Conservation (phyloP, 92 coral and sea anemone species). For the Pocillopora meandrina region DNA sequence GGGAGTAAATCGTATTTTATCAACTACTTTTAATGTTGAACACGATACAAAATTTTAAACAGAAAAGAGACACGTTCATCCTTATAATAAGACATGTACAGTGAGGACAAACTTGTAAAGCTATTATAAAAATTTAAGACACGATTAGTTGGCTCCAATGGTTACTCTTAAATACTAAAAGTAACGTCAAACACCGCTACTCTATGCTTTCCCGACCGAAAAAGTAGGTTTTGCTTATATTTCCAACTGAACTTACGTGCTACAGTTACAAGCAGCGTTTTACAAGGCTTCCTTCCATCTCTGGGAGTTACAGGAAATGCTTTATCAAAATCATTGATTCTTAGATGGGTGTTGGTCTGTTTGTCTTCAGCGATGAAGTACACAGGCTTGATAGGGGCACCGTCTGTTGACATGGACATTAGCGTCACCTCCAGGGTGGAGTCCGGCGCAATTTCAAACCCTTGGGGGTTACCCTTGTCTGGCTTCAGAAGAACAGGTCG, state of each 20-base stretch:
- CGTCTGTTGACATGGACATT: slow-evolving; percentile 98
- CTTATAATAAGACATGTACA: no score
- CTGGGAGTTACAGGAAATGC: slow-evolving; percentile 79
- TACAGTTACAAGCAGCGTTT: slow-evolving; percentile 76
- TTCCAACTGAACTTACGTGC: slow-evolving; percentile 66
- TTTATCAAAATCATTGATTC: slow-evolving; percentile 81
- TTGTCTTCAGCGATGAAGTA: slow-evolving; percentile 83
- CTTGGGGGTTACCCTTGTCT: slow-evolving; percentile 87
- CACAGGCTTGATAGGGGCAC: slow-evolving; percentile 84
- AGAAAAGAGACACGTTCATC: no score
- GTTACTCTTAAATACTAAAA: no score
- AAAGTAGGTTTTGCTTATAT: no score
- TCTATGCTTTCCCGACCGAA: no score
- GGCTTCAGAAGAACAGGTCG: slow-evolving; percentile 83
- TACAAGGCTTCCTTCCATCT: slow-evolving; percentile 82
- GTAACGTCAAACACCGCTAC: no score
- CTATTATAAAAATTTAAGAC: no score
- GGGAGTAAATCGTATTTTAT: background rate
- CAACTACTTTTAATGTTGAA: no score
- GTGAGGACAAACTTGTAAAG: no score
- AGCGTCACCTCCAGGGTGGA: slow-evolving; percentile 92
- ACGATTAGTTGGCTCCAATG: no score
- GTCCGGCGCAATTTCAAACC: slow-evolving; percentile 78
- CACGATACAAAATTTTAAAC: no score
- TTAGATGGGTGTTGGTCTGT: slow-evolving; percentile 67